These are phyloP conservation scores for Patella ulyssiponensis DNA, from an alignment of 2,888 invertebrate species.

Conservation along the genomic window DNA sequence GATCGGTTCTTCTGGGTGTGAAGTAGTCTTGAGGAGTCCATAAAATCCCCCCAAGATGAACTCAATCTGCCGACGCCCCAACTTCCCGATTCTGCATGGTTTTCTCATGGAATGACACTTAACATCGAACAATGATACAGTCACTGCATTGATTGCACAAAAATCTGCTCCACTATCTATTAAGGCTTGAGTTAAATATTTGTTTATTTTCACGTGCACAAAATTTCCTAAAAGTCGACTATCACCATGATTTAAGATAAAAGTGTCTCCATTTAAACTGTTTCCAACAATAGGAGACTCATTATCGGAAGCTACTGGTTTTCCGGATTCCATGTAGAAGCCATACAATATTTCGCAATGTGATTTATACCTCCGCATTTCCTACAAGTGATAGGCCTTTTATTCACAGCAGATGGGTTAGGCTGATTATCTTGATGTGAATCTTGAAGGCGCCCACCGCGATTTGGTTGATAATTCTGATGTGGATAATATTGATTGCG, in stretches of 20 bases:
- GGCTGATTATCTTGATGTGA: too few species aligned
- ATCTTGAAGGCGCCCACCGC: too few species aligned
- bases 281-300: constrained; percentile 6
- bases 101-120: too few species aligned
- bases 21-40: too few species aligned
- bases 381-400: background rate
- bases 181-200: constrained; percentile 10
- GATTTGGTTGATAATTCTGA: too few species aligned
- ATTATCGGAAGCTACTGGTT: background rate
- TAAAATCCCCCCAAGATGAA: too few species aligned
- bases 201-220: background rate
- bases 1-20: too few species aligned
- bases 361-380: background rate
- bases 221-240: constrained; percentile 1
- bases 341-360: background rate
- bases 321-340: background rate
- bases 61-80: too few species aligned
- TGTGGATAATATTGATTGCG: too few species aligned
- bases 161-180: constrained; percentile 16
- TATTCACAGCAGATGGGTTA: background rate
- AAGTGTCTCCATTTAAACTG: background rate
- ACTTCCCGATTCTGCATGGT: too few species aligned
- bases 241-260: background rate
- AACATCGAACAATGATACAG: background rate
- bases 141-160: constrained; percentile 1